Conservation (phyloP, 2,113 vertebrate species). For the Nothobranchius kuhntae region DNA sequence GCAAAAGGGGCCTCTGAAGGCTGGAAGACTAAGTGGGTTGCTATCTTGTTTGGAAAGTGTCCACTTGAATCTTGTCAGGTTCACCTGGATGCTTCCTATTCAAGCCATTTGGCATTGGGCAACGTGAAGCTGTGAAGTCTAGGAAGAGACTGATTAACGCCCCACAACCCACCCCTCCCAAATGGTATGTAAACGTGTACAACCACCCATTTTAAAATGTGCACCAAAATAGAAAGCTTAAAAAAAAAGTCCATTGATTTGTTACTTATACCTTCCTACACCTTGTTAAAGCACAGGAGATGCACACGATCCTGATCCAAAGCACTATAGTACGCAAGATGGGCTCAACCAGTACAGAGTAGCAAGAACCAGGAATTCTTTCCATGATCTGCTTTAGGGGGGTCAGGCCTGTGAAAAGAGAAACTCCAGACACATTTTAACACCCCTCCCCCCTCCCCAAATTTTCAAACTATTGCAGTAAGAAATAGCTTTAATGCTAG, state of each 20-base stretch:
- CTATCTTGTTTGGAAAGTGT: slow-evolving; percentile 64
- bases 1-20: slow-evolving; percentile 65
- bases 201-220: background rate
- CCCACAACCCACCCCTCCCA: slow-evolving; percentile 59
- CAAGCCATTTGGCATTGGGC: slow-evolving; percentile 57
- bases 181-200: too few relatives aligned
- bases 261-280: slow-evolving; percentile 73
- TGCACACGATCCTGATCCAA: slow-evolving; percentile 59
- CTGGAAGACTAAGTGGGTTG: slow-evolving; percentile 55
- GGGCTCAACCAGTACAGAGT: slow-evolving; percentile 54
- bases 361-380: slow-evolving; percentile 57
- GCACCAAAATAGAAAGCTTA: slow-evolving; percentile 1
- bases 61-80: slow-evolving; percentile 60
- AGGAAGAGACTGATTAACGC: slow-evolving; percentile 79
- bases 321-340: slow-evolving; percentile 52
- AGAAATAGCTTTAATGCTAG: slow-evolving; percentile 3
- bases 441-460: slow-evolving; percentile 40
- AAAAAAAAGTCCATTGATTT: slow-evolving; percentile 16
- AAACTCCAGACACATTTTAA: slow-evolving; percentile 74
- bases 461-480: slow-evolving; percentile 12
- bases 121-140: slow-evolving; percentile 79
- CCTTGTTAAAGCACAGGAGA: slow-evolving; percentile 52
- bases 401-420: slow-evolving; percentile 77
- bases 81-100: slow-evolving; percentile 58
- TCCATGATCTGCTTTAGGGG: slow-evolving; percentile 59